Conservation (phyloP, 2,113 vertebrate genomes). For the Aplodontia rufa region DNA sequence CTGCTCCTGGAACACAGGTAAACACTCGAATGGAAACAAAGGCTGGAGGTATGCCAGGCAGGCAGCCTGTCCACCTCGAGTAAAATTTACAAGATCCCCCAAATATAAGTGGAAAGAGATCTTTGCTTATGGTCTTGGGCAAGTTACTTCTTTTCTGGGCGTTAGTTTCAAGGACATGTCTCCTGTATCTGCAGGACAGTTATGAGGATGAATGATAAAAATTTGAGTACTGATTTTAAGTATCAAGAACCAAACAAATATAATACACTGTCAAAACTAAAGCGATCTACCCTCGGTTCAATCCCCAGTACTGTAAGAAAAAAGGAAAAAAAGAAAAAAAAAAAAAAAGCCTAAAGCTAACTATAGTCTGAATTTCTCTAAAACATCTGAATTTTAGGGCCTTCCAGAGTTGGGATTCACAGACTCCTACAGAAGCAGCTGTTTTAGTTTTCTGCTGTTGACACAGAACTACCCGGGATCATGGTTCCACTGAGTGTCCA, state of each 20-base stretch:
- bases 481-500: neutral
- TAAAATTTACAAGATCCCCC: neutral
- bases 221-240: neutral
- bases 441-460: neutral
- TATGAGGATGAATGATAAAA: neutral
- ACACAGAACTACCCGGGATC: neutral
- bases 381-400: neutral
- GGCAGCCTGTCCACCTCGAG: neutral
- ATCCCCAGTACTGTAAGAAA: neutral
- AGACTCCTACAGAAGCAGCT: neutral
- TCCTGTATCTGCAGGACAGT: neutral
- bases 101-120: neutral
- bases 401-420: neutral
- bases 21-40: neutral
- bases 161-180: constrained; percentile 37
- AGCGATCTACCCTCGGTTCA: neutral
- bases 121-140: neutral
- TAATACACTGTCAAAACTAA: neutral
- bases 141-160: constrained; percentile 29
- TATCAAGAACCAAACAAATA: neutral
- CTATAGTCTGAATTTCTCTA: neutral
- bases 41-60: neutral
- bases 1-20: neutral
- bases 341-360: neutral
- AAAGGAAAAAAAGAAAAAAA: neutral